A percentile compares a stretch with the other conserved stretches of the same genome.
phyloP scores from a whole-genome alignment of 2,113 vertebrate species.

The Hippocampus abdominalis region DNA sequence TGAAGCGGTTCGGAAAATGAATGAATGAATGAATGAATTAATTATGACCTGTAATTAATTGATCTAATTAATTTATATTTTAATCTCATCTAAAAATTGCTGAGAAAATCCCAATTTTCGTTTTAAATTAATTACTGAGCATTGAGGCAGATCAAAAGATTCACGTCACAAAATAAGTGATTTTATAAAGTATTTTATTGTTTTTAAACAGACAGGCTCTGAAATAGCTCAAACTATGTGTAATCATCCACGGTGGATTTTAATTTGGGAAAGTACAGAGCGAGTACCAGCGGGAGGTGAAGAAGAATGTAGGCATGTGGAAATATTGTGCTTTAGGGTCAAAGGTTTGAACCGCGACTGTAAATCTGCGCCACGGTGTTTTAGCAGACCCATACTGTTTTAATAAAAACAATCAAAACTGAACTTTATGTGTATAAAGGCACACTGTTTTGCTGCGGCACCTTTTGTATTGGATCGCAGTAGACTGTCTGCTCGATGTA shows the following conservation, averaged over 20 bases:
- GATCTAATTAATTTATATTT: too few species aligned
- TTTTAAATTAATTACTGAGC: too few species aligned
- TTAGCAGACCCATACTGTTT: neutral
- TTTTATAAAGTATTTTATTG: too few species aligned
- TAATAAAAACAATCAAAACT: neutral
- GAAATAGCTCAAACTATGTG: slow-evolving; percentile 25
- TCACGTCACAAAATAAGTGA: too few species aligned
- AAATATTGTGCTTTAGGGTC: neutral
- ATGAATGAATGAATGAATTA: too few species aligned
- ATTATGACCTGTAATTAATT: too few species aligned
- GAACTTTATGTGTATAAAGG: neutral
- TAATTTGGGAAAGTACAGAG: slow-evolving; percentile 9
- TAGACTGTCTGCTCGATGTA: neutral
- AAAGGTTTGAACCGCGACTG: neutral
- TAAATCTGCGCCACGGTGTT: neutral
- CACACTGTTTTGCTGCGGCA: neutral
- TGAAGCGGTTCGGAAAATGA: too few species aligned
- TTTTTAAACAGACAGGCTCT: neutral
- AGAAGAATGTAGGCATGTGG: neutral
- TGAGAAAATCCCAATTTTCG: too few species aligned
- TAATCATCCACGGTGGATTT: slow-evolving; percentile 20
- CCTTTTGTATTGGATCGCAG: neutral
- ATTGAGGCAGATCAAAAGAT: too few species aligned
- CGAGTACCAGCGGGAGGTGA: neutral
- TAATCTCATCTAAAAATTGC: too few species aligned